phyloP scores from a whole-genome alignment of 1,140 invertebrate genomes.

The Zaprionus capensis region DNA sequence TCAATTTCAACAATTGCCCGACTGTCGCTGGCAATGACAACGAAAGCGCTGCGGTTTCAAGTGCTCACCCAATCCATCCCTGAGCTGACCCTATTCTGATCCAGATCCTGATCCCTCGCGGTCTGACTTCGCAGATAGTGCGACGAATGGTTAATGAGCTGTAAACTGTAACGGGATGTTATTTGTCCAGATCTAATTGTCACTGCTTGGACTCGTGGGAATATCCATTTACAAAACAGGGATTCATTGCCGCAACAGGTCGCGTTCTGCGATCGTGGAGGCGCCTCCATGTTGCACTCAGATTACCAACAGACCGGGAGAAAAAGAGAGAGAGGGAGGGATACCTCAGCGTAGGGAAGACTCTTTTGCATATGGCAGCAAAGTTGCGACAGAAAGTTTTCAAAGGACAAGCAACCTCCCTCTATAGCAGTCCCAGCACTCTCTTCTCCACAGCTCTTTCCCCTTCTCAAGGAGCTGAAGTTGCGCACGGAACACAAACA shows the following conservation, averaged over 20 bases:
- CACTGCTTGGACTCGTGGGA: slow-evolving; percentile 61
- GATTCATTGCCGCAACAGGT: slow-evolving; percentile 63
- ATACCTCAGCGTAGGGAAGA: neutral
- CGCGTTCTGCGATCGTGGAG: slow-evolving; percentile 11
- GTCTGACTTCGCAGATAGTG: slow-evolving; percentile 17
- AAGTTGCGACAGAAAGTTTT: neutral
- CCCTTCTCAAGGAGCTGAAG: neutral
- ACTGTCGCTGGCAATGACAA: slow-evolving; percentile 51
- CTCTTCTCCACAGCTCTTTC: neutral
- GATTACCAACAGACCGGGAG: slow-evolving; percentile 61
- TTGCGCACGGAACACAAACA: slow-evolving; percentile 48
- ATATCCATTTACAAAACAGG: slow-evolving; percentile 13
- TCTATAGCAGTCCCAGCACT: neutral
- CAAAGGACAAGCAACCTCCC: neutral
- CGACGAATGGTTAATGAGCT: slow-evolving; percentile 63
- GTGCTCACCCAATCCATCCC: slow-evolving; percentile 47
- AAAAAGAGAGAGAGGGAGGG: too few relatives aligned
- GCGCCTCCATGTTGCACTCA: slow-evolving; percentile 54
- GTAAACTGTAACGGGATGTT: slow-evolving; percentile 53
- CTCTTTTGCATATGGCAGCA: slow-evolving; percentile 44
- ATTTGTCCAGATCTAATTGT: slow-evolving; percentile 58
- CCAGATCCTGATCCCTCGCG: neutral
- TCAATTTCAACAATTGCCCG: slow-evolving; percentile 81
- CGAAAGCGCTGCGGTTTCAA: slow-evolving; percentile 54
- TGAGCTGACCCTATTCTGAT: slow-evolving; percentile 3